These are phyloP conservation scores for Bettongia penicillata DNA, from an alignment of 2,113 vertebrate genomes.

Conservation along the genomic window DNA sequence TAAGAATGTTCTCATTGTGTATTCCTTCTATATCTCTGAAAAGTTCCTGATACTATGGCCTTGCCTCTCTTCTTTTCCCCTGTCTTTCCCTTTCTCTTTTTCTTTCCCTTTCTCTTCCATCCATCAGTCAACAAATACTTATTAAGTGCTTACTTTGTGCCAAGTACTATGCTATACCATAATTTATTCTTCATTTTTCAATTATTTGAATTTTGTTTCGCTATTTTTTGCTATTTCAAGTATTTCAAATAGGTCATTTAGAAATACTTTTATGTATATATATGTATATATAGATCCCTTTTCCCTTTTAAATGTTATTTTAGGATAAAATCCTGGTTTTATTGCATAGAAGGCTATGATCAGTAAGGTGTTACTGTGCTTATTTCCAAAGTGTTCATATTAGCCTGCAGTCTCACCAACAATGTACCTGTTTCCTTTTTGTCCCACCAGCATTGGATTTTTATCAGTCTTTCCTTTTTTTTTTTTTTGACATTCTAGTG, in stretches of 20 bases:
- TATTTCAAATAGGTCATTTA: not conserved
- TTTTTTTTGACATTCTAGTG: not conserved
- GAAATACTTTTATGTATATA: not conserved
- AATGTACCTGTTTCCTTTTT: not conserved
- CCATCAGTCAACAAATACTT: not conserved
- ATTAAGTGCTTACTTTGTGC: not conserved
- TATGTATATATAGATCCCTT: not conserved
- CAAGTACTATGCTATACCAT: not conserved
- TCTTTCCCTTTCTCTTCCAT: accelerated
- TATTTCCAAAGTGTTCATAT: not conserved
- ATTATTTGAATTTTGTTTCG: not conserved
- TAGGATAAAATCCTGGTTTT: not conserved
- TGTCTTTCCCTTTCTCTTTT: too few relatives aligned
- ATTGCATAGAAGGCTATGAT: not conserved
- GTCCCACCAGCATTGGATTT: not conserved
- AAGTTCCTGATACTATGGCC: not conserved
- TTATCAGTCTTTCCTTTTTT: not conserved
- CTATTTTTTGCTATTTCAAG: not conserved
- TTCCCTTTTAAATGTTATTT: not conserved
- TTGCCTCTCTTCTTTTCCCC: not conserved
- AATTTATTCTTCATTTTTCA: not conserved
- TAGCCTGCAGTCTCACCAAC: not conserved
- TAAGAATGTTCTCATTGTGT: not conserved
- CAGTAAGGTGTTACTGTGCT: not conserved
- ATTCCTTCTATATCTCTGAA: not conserved